phyloP scores from a whole-genome alignment of 1,140 invertebrate genomes.

The Drosophila mauritiana region DNA sequence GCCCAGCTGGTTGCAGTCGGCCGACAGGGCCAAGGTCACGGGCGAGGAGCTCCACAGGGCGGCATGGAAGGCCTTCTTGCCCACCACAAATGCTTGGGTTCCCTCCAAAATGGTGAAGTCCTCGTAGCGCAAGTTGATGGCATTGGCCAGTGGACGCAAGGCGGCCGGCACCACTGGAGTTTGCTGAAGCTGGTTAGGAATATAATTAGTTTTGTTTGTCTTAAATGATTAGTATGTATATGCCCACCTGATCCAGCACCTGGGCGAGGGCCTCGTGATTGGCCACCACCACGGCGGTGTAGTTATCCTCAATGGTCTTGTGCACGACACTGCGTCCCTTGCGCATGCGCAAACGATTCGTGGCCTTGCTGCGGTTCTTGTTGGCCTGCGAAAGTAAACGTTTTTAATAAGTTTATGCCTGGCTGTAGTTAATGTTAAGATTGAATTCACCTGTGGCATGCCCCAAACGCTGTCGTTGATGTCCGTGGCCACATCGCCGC shows the following conservation, averaged over 20 bases:
- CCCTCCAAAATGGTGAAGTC: conserved; percentile 88
- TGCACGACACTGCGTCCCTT: conserved; percentile 92
- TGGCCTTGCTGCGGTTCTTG: conserved; percentile 84
- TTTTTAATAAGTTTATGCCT: not conserved
- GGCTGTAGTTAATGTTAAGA: accelerated
- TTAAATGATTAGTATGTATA: too few species aligned
- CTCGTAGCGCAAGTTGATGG: conserved; percentile 88
- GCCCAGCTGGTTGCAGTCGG: conserved; percentile 86
- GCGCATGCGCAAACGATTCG: conserved; percentile 89
- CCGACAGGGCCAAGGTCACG: conserved; percentile 90
- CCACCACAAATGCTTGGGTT: conserved; percentile 86
- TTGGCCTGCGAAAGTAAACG: conserved; percentile 46
- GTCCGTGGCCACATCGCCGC: conserved; percentile 84
- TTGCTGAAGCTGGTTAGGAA: conserved; percentile 88
- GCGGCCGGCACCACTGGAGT: conserved; percentile 87
- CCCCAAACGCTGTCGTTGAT: conserved; percentile 84
- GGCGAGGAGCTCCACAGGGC: conserved; percentile 88
- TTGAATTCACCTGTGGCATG: conserved; percentile 68
- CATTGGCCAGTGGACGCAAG: conserved; percentile 89
- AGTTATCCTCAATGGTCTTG: conserved; percentile 93
- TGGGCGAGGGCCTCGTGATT: conserved; percentile 94
- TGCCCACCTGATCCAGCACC: conserved; percentile 91
- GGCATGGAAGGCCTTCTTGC: conserved; percentile 89
- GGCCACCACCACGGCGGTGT: conserved; percentile 93
- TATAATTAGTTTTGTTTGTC: not conserved